Percentiles rank a stretch among this genome's conserved stretches.
Evolutionary conservation across 53 echinoderm and acorn worm genomes (phyloP).

Genomic region (Glandiceps talaboti): DNA sequence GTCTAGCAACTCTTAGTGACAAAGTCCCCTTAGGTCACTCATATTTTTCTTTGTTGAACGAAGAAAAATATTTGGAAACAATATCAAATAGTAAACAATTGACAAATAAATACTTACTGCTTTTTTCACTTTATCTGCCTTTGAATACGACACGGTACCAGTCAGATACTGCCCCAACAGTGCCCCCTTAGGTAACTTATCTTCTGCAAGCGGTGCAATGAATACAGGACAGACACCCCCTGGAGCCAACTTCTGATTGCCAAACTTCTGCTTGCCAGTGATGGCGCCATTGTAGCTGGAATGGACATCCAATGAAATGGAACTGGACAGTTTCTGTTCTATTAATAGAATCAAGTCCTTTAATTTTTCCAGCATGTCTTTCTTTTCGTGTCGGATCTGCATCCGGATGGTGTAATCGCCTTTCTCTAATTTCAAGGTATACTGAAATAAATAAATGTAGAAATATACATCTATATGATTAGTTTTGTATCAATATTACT

Average conservation of each 20-base stretch:
- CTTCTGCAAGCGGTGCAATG: constrained; percentile 84
- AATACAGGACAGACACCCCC: constrained; percentile 61
- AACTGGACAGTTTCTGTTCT: constrained; percentile 95
- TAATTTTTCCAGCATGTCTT: constrained; percentile 73
- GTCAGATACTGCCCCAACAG: constrained; percentile 88
- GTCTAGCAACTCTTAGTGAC: too few species aligned
- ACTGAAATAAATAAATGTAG: too few species aligned
- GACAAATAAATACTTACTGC: constrained; percentile 42
- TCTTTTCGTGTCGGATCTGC: constrained; percentile 88
- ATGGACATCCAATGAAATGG: constrained; percentile 71
- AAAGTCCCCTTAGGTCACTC: too few species aligned
- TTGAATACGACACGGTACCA: constrained; percentile 78
- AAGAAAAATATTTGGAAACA: too few species aligned
- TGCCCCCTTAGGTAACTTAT: constrained; percentile 90
- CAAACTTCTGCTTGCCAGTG: constrained; percentile 77
- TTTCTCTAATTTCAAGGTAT: constrained; percentile 93
- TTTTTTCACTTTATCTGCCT: constrained; percentile 77
- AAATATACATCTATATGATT: too few species aligned
- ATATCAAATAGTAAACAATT: too few species aligned
- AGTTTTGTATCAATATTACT: too few species aligned
- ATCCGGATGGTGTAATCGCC: constrained; percentile 97
- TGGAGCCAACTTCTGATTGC: constrained; percentile 35
- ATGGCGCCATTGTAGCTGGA: constrained; percentile 61
- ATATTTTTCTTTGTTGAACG: too few species aligned
- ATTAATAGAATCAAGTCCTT: constrained; percentile 97